phyloP scores from a whole-genome alignment of 2,797 vertebrate species.

The Fringilla coelebs region DNA sequence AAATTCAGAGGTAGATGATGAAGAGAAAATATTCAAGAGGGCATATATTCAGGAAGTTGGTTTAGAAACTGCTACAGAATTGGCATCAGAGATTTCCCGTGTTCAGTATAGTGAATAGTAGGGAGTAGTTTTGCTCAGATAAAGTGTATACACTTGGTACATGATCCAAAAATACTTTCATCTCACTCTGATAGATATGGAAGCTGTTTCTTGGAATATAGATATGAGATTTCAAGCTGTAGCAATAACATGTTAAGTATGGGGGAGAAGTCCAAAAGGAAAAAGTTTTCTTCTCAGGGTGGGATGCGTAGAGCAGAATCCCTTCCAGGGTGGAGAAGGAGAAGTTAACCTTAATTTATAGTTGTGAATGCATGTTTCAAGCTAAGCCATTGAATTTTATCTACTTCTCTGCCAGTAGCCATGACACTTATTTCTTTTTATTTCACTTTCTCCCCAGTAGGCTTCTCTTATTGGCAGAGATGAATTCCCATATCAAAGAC shows the following conservation, averaged over 20 bases:
- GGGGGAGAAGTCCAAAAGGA: background rate
- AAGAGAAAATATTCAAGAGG: background rate
- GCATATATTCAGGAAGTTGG: background rate
- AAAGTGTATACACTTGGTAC: background rate
- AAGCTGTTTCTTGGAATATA: background rate
- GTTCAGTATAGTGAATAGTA: background rate
- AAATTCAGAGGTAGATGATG: background rate
- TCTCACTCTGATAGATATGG: background rate
- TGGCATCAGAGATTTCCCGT: background rate
- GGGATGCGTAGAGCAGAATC: background rate
- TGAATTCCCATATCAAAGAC: conserved; percentile 23
- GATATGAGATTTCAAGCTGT: background rate
- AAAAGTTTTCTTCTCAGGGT: background rate
- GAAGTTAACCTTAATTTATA: background rate
- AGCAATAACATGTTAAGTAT: background rate
- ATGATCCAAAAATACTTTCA: background rate
- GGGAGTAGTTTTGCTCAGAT: background rate
- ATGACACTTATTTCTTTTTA: conserved; percentile 14
- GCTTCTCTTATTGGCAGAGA: conserved; percentile 3
- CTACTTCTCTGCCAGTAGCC: background rate
- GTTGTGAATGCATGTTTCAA: background rate
- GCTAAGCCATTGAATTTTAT: background rate
- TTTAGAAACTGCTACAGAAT: background rate
- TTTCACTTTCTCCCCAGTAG: background rate
- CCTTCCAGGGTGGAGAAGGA: background rate